A percentile compares a stretch with the other conserved stretches of the same genome.
These are phyloP conservation scores for Pterostichus madidus DNA, from an alignment of 2,888 invertebrate genomes.

Conservation along the genomic window DNA sequence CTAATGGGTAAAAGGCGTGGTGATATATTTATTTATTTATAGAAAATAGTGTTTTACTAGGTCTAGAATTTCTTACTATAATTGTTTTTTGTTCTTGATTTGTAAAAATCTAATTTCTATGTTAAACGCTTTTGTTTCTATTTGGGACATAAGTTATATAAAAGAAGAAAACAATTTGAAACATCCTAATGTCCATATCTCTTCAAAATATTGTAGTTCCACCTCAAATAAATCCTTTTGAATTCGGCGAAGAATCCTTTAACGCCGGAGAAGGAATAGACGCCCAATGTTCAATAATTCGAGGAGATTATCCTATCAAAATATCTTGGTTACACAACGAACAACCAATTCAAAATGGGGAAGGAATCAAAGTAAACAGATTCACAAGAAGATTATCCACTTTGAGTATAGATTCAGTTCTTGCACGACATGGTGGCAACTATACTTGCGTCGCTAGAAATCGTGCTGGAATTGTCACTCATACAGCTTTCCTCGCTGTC, in stretches of 20 bases:
- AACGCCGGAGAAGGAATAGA: slow-evolving; percentile 84
- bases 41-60: too few relatives aligned
- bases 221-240: slow-evolving; percentile 75
- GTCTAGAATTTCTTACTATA: too few relatives aligned
- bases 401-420: slow-evolving; percentile 76
- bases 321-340: slow-evolving; percentile 86
- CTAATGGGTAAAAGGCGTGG: too few relatives aligned
- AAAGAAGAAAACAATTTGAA: too few relatives aligned
- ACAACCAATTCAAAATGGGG: slow-evolving; percentile 80
- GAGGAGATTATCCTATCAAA: slow-evolving; percentile 86
- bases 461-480: slow-evolving; percentile 79
- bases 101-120: too few relatives aligned
- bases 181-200: too few relatives aligned
- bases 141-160: too few relatives aligned
- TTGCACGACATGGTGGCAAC: slow-evolving; percentile 84
- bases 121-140: too few relatives aligned
- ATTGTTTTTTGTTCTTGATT: too few relatives aligned
- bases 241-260: slow-evolving; percentile 49
- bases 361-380: slow-evolving; percentile 75
- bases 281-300: slow-evolving; percentile 83
- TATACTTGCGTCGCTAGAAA: slow-evolving; percentile 84
- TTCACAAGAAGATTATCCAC: slow-evolving; percentile 80
- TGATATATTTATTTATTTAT: too few relatives aligned
- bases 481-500: slow-evolving; percentile 79
- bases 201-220: slow-evolving; percentile 9